Evolutionary conservation across 2,888 invertebrate species (phyloP), one percentile per base, ranked within the genome.

Genomic region (Hemistola chrysoprasaria): DNA sequence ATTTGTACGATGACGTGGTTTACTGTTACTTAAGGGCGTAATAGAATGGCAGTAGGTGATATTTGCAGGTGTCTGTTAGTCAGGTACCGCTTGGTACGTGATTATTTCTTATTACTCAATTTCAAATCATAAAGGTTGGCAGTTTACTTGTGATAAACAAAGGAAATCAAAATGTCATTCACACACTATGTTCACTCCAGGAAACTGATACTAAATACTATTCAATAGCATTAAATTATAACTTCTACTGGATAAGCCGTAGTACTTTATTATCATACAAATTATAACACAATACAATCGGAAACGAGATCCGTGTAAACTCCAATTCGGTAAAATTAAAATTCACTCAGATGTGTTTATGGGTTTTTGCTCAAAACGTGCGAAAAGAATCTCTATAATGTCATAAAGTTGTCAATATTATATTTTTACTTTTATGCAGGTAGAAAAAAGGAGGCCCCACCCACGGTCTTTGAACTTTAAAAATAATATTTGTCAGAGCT

Each of bases 391-490:
- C 28, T 6, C 16, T 16, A 3, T 16, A 3, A 16, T 16, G 16
- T 16, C 11, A 30, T 40, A 31, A 43, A 37, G 37, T 35, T 40
- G 29, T 38, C 43, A 40, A 33, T 37, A 31, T 29, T 28, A 9
- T 11, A 24, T 32, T 43, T 36, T 41, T 37, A 30, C 22, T 43
- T 36, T 41, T 37, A 30, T 22, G 36, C 53, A 55, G 54, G 56
- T 53, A 49, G 23, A 34, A 36, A 35, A 31, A 33, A 47, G 30
- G 39, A 38, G 27, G 23, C 35, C 43, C 32, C 32, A 11, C 43
- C 32, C 32, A 11, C 29, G 40, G 60, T 52, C 50, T 37, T 59
- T 56, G 55, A 56, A 47, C 59, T 40, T 42, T 21, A 42, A 44
- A 38, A 28, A 6, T 10, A 11, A 26, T 30, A 6, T 22, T 27